Base-by-base conservation (phyloP, 2,888 invertebrate genomes). In the Cheilosia impressa region DNA sequence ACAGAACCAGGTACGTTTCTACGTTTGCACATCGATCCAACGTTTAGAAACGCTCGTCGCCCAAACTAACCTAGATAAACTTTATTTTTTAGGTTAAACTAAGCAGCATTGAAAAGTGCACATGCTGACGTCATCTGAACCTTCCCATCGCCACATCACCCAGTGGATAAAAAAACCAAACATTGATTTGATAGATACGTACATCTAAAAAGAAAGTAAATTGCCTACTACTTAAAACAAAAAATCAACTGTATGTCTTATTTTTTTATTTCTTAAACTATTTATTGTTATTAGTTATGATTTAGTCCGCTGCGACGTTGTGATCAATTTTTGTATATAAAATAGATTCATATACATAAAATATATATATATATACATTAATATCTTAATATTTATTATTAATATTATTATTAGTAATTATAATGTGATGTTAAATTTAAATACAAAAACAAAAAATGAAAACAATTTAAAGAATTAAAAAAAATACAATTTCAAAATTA, bases 401-500 rank as follows among this genome's bases (percentile, higher is more conserved):
- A 88, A 87, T 79, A 84, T 75, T 78, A 84, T 84, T 84, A 85
- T 81, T 81, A 85, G 85, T 85, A 85, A 85, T 85, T 85, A 85
- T 91, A 91, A 91, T 90, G 90, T 90, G 90, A 90, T 90, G 90
- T 90, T 90, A 90, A 85, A 85, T 85, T 85, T 89, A 85, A 85
- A 84, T 84, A 88, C 69, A 81, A 65, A 77, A 55, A 69, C 63
- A 73, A 66, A 76, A 57, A 31, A 31, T 31, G 31, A 52, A 71
- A 65, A 76, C 43, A 55, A 85, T 66, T 77, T 77, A 72, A 80
- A 69, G 27, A 52, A 52, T 31, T 31, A 68, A 72, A 73, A 68
- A 45, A 80, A 80, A 62, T 17, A 68, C 52, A 66, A 52, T 72
- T 81, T 85, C 80, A 75, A 45, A 80, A 71, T 57, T 72, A 55